Evolutionary conservation across 37 sponge, comb jelly and placozoan genomes (phyloP), one percentile per base, ranked within the genome.

Genomic region (Theonella swinhoei): DNA sequence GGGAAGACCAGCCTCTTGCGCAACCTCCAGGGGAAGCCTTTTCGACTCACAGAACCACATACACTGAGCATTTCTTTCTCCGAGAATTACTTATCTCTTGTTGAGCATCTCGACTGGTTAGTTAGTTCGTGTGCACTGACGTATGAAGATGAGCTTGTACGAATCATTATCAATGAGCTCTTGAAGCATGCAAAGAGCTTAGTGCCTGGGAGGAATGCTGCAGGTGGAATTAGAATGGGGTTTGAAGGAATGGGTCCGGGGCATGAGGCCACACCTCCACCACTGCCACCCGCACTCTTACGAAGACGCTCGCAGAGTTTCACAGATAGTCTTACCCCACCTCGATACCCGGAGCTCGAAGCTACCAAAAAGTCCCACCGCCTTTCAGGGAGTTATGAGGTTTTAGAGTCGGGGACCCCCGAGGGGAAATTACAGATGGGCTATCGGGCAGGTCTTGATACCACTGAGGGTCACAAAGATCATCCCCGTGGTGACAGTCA

Each of bases 1-100:
- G 94, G 94, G 23, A 93, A 93, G 84, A 93, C 94, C n/a, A 93
- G 94, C 80, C 80, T 93, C 1, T 23, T 89, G 9, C 36, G 84
- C 22, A 75, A 69, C 68, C 39, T 93, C 42, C 71, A 34, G 20
- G 94, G 90, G 7, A 36, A 89, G 32, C 62, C 65, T 19, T 93
- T 93, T 41, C 67, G 83, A 28, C 68, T 82, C 25, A 71, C 63
- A 38, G 94, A 93, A 54, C 79, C 87, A 1, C 33, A 75, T 0
- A 85, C 94, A 0, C 62, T 64, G 20, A 33, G 19, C 24, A 59
- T 79, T 14, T 23, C 20, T 8, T 64, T 88, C 19, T 33, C 59
- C 7, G 65, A 64, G 24, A 38, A 22, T 26, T 82, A 68, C 68
- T 42, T 33, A 26, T 67, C 77, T 30, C 70, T 93, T 54, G 34